Evolutionary conservation across 2,888 invertebrate species (phyloP).

Genomic region (Cerastis rubricosa): DNA sequence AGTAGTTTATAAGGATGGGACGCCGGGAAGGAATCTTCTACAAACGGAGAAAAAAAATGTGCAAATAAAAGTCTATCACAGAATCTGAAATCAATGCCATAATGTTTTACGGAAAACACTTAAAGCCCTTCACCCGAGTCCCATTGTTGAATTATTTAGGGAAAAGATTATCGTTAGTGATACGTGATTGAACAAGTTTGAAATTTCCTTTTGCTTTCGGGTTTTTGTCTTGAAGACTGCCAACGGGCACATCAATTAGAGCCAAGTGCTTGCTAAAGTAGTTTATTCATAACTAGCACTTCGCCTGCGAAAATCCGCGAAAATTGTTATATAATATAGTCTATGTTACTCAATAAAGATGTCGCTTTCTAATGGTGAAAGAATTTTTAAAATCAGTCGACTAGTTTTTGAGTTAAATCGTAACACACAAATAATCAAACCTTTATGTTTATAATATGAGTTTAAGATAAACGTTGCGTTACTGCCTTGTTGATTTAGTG

Average conservation of each 20-base stretch:
- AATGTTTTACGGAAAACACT: constrained; percentile 11
- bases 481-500: too few species aligned
- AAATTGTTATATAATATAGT: too few species aligned
- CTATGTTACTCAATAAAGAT: too few species aligned
- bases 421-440: too few species aligned
- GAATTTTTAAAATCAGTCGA: too few species aligned
- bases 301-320: too few species aligned
- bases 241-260: background rate
- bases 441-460: too few species aligned
- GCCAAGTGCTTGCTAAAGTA: background rate
- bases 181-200: constrained; percentile 10
- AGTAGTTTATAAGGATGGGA: background rate
- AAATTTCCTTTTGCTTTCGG: background rate
- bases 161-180: constrained; percentile 16
- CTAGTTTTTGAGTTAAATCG: too few species aligned
- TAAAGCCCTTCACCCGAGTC: background rate
- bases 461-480: too few species aligned
- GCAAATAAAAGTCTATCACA: constrained; percentile 16
- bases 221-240: background rate
- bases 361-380: too few species aligned
- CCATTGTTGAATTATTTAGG: constrained; percentile 22
- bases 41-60: background rate
- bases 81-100: constrained; percentile 19
- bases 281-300: background rate
- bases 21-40: background rate